Evolutionary conservation across 1,140 invertebrate genomes (phyloP).

Genomic region (Matsumurasca onukii): DNA sequence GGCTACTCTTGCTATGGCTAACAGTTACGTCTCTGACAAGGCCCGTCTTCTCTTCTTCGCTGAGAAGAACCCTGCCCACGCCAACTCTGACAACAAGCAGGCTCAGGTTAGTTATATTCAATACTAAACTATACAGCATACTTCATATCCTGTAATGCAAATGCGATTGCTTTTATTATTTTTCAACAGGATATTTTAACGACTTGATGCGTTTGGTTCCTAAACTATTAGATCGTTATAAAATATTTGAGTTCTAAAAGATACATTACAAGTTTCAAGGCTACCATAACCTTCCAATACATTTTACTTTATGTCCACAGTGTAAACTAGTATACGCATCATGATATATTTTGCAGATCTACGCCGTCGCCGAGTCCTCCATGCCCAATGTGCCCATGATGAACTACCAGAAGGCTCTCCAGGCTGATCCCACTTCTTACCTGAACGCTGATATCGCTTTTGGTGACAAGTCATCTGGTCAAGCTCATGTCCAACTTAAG

Average conservation of each 20-base stretch:
- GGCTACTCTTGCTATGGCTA: constrained; percentile 52
- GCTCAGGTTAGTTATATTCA: neutral
- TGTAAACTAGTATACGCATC: too few relatives aligned
- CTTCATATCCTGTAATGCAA: too few relatives aligned
- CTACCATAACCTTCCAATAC: too few relatives aligned
- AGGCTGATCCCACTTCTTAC: constrained; percentile 51
- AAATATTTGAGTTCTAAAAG: too few relatives aligned
- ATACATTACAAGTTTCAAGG: too few relatives aligned
- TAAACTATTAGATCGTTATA: too few relatives aligned
- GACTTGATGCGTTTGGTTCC: too few relatives aligned
- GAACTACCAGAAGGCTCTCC: constrained; percentile 53
- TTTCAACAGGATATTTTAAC: too few relatives aligned
- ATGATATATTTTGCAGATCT: constrained; percentile 26
- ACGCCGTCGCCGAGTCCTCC: constrained; percentile 40
- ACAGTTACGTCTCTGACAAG: constrained; percentile 55
- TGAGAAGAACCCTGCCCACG: constrained; percentile 42
- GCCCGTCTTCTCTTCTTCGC: constrained; percentile 50
- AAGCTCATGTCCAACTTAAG: constrained; percentile 46
- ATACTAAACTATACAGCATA: too few relatives aligned
- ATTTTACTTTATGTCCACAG: too few relatives aligned
- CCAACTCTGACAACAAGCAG: constrained; percentile 32
- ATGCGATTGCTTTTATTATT: too few relatives aligned
- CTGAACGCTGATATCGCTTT: constrained; percentile 52
- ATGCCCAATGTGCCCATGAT: constrained; percentile 51
- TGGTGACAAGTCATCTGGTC: constrained; percentile 46